Evolutionary conservation across 2,888 invertebrate species (phyloP).

Genomic region (Morpho helenor): DNA sequence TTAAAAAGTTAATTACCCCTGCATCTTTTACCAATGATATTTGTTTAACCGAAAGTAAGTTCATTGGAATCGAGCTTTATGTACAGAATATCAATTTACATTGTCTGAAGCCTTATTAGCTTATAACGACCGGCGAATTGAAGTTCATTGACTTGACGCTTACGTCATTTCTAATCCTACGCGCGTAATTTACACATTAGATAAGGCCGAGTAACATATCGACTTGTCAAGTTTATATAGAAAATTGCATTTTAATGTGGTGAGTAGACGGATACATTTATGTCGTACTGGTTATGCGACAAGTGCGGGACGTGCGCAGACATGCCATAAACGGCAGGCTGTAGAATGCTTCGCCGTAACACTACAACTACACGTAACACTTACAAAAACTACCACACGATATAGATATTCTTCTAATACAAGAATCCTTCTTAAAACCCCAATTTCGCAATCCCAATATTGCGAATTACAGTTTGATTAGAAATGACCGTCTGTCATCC

Average conservation of each 20-base stretch:
- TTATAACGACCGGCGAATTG: conserved; percentile 13
- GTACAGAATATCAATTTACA: neutral
- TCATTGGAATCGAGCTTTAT: too few relatives aligned
- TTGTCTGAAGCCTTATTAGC: conserved; percentile 13
- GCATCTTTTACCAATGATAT: conserved; percentile 18
- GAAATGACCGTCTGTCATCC: too few relatives aligned
- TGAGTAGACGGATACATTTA: conserved; percentile 47
- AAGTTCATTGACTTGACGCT: conserved; percentile 21
- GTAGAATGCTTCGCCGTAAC: conserved; percentile 60
- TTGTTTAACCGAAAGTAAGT: conserved; percentile 19
- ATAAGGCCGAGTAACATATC: conserved; percentile 23
- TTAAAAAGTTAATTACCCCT: conserved; percentile 17
- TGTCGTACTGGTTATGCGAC: conserved; percentile 34
- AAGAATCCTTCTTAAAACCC: too few relatives aligned
- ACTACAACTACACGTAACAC: conserved; percentile 28
- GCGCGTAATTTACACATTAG: conserved; percentile 21
- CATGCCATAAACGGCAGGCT: conserved; percentile 52
- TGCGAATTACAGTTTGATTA: too few relatives aligned
- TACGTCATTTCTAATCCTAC: conserved; percentile 19
- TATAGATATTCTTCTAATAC: too few relatives aligned
- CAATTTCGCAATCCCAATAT: too few relatives aligned
- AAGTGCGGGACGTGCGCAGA: conserved; percentile 42
- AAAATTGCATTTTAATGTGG: conserved; percentile 47
- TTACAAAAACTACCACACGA: conserved; percentile 25
- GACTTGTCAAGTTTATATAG: conserved; percentile 24